Evolutionary conservation across 2,888 invertebrate species (phyloP), one percentile per base, ranked within the genome.

Genomic region (Cataglyphis cursor): DNA sequence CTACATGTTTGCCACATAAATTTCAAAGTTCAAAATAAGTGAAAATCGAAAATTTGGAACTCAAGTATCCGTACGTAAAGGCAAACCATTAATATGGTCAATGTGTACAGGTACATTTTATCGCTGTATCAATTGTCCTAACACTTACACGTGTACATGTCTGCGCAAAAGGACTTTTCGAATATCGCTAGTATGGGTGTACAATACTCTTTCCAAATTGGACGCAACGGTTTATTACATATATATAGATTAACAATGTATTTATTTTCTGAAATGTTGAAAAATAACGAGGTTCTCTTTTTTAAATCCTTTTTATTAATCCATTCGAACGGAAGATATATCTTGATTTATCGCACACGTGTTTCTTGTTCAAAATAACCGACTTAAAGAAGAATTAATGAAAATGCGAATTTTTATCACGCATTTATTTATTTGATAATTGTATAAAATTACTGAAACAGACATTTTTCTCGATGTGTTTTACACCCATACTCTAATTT

Each of bases 81-180:
- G 91, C 90, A 88, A 92, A 91, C 83, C 89, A 85, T 75, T 84
- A 87, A 85, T 90, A 90, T 93, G 93, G 93, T 93, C 93, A 84
- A 89, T 92, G 87, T 86, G 90, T 91, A 92, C 93, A 93, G 93
- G 93, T 93, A 93, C 93, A 90, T 90, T 87, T 89, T 90, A 91
- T 92, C 91, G 91, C 91, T 93, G 92, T 91, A 90, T 92, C 92
- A 92, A 82, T 88, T 88, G 88, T 87, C 91, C 91, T 92, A 92
- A 75, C 83, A 78, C 87, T 64, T 90, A 88, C 35, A 65, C n/a
- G 31, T 68, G 64, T 70, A 82, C 83, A 70, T 64, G 24, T 84
- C 48, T 84, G 59, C 48, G 59, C 62, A 73, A 68, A 75, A 31
- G 31, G 24, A 81, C 66, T 61, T 54, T 76, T 57, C 54, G 9